A percentile compares a stretch with the other conserved stretches of the same genome.
These are phyloP conservation scores for Sarcophaga variegata DNA, from an alignment of 2,888 invertebrate species.

Conservation along the genomic window DNA sequence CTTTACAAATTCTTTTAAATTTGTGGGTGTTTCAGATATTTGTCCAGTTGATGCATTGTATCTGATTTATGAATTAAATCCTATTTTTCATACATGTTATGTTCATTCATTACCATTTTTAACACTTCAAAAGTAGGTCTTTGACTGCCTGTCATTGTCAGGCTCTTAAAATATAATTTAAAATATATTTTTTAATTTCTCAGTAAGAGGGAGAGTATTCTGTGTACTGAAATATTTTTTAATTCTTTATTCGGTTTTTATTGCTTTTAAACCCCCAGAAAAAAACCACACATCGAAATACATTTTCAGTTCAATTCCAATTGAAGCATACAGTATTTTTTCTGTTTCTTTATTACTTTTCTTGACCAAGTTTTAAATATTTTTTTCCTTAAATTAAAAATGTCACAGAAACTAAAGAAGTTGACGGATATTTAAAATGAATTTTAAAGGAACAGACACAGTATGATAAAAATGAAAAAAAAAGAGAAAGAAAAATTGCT, in stretches of 20 bases:
- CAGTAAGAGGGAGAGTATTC: no score
- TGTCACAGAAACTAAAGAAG: slow-evolving; percentile 45
- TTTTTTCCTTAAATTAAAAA: slow-evolving; percentile 56
- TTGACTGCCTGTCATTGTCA: neutral
- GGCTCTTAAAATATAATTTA: neutral
- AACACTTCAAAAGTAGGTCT: neutral
- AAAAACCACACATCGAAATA: neutral
- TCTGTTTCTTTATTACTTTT: neutral
- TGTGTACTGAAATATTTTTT: no score
- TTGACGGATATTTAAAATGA: slow-evolving; percentile 38
- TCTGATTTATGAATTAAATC: no score
- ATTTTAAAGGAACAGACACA: neutral
- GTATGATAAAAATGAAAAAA: neutral
- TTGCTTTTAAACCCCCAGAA: no score
- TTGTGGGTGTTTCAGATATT: no score
- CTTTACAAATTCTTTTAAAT: no score
- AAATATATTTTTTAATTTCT: neutral
- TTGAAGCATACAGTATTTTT: slow-evolving; percentile 11
- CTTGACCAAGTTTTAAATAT: neutral
- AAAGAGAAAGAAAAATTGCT: neutral
- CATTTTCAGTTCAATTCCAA: neutral
- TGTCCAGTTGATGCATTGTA: no score
- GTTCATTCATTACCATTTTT: neutral
- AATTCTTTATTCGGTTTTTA: no score
- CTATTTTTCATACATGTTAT: no score